Base-by-base conservation (phyloP, 1,140 invertebrate genomes). In the Pteromalus puparum region DNA sequence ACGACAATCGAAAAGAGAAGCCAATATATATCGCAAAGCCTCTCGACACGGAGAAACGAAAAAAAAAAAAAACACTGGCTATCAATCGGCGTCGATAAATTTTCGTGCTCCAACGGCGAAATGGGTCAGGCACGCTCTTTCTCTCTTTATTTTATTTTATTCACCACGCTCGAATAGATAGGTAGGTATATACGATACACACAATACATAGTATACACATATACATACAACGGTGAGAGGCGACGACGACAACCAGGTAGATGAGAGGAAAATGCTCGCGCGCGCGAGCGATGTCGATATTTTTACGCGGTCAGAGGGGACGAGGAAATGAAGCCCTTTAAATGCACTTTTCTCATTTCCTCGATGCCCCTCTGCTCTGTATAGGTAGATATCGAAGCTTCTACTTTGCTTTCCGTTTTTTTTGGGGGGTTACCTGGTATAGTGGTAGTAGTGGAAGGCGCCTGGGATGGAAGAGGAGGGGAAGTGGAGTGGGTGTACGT, bases 291-390 rank as follows among this genome's bases (percentile, higher is more conserved):
- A n/a, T 18, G 6, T 61, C 53, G 53, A 61, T 61, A 61, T 61
- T 61, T 61, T 61, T 61, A 61, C 34, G 72, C 18, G 72, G 15
- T 12, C 18, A 28, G n/a, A 12, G 6, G 24, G 48, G 34, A 9
- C 5, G 9, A 77, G 81, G 81, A 82, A 82, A 82, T 61, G 81
- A 82, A 82, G 42, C 81, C 81, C 81, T 65, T 81, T 70, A 46
- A 74, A 82, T 38, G 24, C n/a, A 82, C 30, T 74, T 82, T 82
- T 82, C 72, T 75, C 72, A 82, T 82, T 82, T 75, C 81, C 72
- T 34, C 79, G 30, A 81, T 77, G 81, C 30, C 72, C 72, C 28
- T 38, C 72, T 28, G 1, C 7, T 1, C 48, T 61, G 2, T 7
- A n/a, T 48, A 48, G 13, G 18, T n/a, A 18, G 15, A 61, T n/a